These are phyloP conservation scores for Gopherus flavomarginatus DNA, from an alignment of 2,113 vertebrate species.

Conservation along the genomic window DNA sequence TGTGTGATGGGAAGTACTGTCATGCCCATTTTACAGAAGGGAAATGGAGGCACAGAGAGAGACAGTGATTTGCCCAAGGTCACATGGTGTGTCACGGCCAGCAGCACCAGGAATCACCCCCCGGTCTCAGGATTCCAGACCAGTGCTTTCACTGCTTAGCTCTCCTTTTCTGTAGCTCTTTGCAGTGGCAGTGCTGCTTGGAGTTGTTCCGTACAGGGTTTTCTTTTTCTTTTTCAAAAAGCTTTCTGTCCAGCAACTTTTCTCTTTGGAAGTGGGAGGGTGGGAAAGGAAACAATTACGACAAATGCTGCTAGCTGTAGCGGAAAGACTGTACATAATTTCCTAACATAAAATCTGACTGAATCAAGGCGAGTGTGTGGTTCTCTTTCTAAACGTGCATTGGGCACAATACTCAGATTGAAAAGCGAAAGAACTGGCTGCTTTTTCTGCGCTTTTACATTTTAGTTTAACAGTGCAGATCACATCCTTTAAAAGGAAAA, in stretches of 20 bases:
- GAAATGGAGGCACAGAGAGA: not conserved
- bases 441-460: not conserved
- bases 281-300: not conserved
- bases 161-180: not conserved
- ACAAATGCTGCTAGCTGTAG: not conserved
- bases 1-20: not conserved
- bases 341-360: not conserved
- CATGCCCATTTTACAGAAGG: not conserved
- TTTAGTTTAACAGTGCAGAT: slow-evolving; percentile 19
- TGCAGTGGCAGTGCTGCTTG: not conserved
- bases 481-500: slow-evolving; percentile 12
- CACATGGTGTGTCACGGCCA: not conserved
- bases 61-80: not conserved
- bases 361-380: not conserved
- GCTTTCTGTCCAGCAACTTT: not conserved
- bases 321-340: not conserved
- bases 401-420: not conserved
- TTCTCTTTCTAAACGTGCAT: not conserved
- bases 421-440: not conserved
- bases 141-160: not conserved
- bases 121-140: not conserved
- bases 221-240: not conserved
- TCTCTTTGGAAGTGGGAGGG: not conserved
- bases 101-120: not conserved
- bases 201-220: slow-evolving; percentile 15